Base-by-base conservation (phyloP, 2,113 vertebrate genomes). In the Rhinoderma darwinii region DNA sequence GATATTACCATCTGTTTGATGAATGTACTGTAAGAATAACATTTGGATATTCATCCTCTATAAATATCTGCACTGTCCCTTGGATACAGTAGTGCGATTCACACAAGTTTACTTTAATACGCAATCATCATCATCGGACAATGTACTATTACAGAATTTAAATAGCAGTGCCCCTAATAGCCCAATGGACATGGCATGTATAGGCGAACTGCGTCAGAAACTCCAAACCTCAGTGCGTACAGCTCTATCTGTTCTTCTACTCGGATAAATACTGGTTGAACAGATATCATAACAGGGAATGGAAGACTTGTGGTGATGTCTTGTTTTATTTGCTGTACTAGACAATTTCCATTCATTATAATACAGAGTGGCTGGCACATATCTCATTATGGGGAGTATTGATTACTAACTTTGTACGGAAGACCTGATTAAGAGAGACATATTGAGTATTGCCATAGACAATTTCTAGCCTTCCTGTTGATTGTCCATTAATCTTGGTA, bases 381-480 rank as follows among this genome's bases (percentile, higher is more conserved):
- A 82, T 86, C 85, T 86, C 85, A 86, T 86, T 86, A 86, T 86
- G 18, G 85, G 50, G 35, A 73, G 51, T 86, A 86, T 86, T 86
- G 85, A 86, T 86, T 82, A 86, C 66, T 73, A 81, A 86, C 77
- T 44, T 73, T 82, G 66, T 59, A 82, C 39, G 50, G 47, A 27
- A 61, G 68, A 73, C 37, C 66, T 86, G 79, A 86, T 82, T 81
- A 86, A 81, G 77, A 86, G 47, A 81, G 85, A 82, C 85, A 86
- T 86, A 86, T 82, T 86, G 77, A 86, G 85, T n/a, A 81, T 82
- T 73, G 85, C 77, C 47, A 70, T 82, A 47, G 77, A 86, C 66
- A 86, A 86, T 86, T 86, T 73, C 66, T 74, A 68, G 56, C 66
- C 44, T 86, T 82, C 66, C 77, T 86, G 43, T 73, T 82, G 85